Conservation (phyloP, 2,888 invertebrate genomes). For the Pammene fasciana region DNA sequence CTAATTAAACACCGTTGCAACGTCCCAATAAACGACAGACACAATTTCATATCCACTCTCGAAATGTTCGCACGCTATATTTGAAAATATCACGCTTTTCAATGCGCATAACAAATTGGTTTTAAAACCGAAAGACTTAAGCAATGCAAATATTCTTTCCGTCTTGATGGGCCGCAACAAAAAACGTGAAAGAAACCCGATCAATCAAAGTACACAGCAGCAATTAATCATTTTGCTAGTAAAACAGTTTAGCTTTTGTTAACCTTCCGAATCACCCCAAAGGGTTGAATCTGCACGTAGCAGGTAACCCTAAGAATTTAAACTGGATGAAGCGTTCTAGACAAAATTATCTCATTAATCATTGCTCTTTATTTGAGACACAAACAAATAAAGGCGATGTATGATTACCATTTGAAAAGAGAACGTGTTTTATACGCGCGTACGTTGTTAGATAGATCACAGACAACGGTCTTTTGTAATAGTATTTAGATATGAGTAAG, state of each 20-base stretch:
- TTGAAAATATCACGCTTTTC: conserved; percentile 53
- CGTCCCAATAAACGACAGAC: conserved; percentile 52
- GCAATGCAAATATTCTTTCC: conserved; percentile 54
- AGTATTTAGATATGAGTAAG: background rate
- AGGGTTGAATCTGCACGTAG: conserved; percentile 55
- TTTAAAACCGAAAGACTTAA: conserved; percentile 69
- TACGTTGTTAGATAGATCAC: background rate
- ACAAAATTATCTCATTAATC: conserved; percentile 29
- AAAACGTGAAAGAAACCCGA: conserved; percentile 62
- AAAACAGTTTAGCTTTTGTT: conserved; percentile 52
- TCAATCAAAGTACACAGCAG: conserved; percentile 68
- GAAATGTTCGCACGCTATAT: conserved; percentile 65
- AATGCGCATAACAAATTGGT: conserved; percentile 69
- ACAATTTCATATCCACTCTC: conserved; percentile 51
- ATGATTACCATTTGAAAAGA: background rate
- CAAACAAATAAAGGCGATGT: conserved; percentile 14
- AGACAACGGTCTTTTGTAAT: conserved; percentile 2
- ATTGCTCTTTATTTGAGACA: conserved; percentile 7
- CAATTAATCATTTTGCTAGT: conserved; percentile 76
- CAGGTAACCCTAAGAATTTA: conserved; percentile 44
- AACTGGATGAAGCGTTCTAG: conserved; percentile 7
- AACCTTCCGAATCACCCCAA: conserved; percentile 55
- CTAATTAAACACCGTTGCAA: conserved; percentile 67
- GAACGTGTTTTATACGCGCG: background rate
- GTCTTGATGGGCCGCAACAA: conserved; percentile 49